Conservation (phyloP, 1,140 invertebrate species). For the Geopemphigus sp. region DNA sequence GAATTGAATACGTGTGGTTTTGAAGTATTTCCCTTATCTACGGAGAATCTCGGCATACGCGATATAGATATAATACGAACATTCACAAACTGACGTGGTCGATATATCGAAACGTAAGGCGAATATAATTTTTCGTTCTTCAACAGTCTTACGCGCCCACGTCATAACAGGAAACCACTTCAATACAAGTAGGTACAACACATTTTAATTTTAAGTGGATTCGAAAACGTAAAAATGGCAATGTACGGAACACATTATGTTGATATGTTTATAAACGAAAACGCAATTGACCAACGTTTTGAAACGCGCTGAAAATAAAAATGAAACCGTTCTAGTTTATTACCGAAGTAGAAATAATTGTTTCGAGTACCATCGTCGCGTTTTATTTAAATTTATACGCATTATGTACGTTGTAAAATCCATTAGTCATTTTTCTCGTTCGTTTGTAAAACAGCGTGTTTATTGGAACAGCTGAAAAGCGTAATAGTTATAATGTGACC, state of each 20-base stretch:
- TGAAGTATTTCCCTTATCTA: too few relatives aligned
- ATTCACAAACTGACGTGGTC: background rate
- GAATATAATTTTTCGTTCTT: background rate
- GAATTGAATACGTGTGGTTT: too few relatives aligned
- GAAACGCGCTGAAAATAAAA: constrained; percentile 11
- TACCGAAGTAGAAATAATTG: background rate
- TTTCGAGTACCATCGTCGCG: background rate
- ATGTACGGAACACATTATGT: too few relatives aligned
- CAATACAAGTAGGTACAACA: background rate
- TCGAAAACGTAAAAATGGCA: too few relatives aligned
- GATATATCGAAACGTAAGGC: background rate
- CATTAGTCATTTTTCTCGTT: constrained; percentile 41
- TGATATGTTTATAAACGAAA: background rate
- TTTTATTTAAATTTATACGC: background rate
- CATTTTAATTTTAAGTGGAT: too few relatives aligned
- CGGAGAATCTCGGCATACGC: too few relatives aligned
- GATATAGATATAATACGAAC: background rate
- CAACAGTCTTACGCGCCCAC: background rate
- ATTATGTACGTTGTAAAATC: background rate
- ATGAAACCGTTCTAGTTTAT: constrained; percentile 3
- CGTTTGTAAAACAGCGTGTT: constrained; percentile 21
- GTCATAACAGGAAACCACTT: background rate
- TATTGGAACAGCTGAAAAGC: constrained; percentile 46
- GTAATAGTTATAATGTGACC: constrained; percentile 9
- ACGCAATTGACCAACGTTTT: background rate